Evolutionary conservation across 2,888 invertebrate genomes (phyloP), one percentile per base, ranked within the genome.

Genomic region (Ischnus inquisitorius): DNA sequence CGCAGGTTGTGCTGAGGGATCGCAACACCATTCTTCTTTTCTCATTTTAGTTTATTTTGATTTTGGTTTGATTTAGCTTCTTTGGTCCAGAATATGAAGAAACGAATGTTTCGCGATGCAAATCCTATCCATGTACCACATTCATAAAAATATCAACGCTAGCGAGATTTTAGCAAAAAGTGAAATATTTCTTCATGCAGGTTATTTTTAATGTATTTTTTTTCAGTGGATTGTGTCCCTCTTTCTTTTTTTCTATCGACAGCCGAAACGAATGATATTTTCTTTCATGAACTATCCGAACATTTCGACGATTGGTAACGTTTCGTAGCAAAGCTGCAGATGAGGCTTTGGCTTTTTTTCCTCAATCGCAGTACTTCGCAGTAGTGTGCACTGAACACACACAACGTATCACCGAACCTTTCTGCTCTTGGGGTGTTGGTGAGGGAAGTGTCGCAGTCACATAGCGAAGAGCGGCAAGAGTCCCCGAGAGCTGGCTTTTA

Each of bases 401-500:
- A 65, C 65, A 22, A 65, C 65, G 41, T 10, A 16, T 19, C 39
- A 19, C 12, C 1, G 39, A 39, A 68, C 28, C 51, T 48, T 69
- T 16, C 34, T 16, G 25, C 46, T 6, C 34, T 14, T 34, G 12
- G 22, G 48, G 34, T 68, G 25, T 19, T 22, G 68, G 48, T 75
- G 75, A n/a, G 22, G 19, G 41, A 75, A 62, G 43, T 41, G 25
- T 62, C 51, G 54, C 41, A 34, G n/a, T 25, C 60, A 67, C 51
- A 78, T 69, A 39, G 19, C 39, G 54, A 76, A 34, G 64, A 76
- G 67, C 60, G 39, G 76, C 39, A 60, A 64, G 68, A 51, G 75
- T 46, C 6, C 12, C 46, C 5, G 28, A 25, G 65, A 69, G 69
- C 68, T 67, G 60, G 82, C 77, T 82, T 82, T 82, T 78, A 82